Conservation (phyloP, 2,888 invertebrate species). For the Embidobia sp. region DNA sequence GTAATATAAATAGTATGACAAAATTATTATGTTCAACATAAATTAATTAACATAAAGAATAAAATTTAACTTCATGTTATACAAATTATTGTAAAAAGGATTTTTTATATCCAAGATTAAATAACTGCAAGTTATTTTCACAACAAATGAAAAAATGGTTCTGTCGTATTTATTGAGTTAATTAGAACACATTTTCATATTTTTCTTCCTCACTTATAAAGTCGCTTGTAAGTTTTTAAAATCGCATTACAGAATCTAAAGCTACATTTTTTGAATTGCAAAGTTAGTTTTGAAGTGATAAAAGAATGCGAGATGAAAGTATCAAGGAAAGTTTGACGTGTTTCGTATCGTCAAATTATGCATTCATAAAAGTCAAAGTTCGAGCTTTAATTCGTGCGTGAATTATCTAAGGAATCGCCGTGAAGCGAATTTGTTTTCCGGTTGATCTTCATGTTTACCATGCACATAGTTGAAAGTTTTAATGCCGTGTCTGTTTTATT, state of each 20-base stretch:
- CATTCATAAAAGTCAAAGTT: constrained; percentile 47
- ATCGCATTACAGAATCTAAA: constrained; percentile 28
- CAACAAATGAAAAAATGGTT: too few species aligned
- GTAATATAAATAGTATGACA: too few species aligned
- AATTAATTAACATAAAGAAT: too few species aligned
- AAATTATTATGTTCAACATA: too few species aligned
- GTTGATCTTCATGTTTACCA: too few species aligned
- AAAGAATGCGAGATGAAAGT: constrained; percentile 39
- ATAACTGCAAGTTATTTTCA: too few species aligned
- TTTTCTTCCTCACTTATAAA: not conserved
- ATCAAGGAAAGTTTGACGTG: constrained; percentile 51
- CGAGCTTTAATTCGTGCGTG: constrained; percentile 10
- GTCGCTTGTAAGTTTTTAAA: constrained; percentile 12
- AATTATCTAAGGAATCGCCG: constrained; percentile 23
- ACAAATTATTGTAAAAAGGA: too few species aligned
- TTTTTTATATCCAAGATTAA: too few species aligned
- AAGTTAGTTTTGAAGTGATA: constrained; percentile 51
- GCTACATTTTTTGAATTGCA: constrained; percentile 19
- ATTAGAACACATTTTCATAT: not conserved
- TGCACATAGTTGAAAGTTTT: too few species aligned
- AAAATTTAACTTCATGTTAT: too few species aligned
- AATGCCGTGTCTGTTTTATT: too few species aligned
- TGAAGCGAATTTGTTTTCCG: constrained; percentile 2
- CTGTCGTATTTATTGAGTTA: too few species aligned
- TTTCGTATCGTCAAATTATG: constrained; percentile 40